These are phyloP conservation scores for Metopolophium dirhodum DNA, from an alignment of 1,140 invertebrate species.

Conservation along the genomic window DNA sequence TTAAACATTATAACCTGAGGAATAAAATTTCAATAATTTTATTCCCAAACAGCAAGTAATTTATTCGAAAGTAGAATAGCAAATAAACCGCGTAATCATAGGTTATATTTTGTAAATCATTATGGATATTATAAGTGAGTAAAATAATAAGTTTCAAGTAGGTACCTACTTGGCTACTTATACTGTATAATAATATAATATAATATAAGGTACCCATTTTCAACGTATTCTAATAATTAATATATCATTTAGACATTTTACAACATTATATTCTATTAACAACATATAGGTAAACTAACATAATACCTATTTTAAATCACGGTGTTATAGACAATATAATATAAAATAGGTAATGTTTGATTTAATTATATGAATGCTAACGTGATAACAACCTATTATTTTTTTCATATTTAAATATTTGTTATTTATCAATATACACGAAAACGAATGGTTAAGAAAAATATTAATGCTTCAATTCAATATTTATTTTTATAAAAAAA, in stretches of 20 bases:
- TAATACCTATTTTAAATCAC: no score
- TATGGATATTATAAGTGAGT: no score
- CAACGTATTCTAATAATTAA: not conserved
- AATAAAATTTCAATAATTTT: not conserved
- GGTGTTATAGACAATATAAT: no score
- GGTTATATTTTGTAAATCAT: not conserved
- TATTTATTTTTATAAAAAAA: not conserved
- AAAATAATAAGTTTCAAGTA: no score
- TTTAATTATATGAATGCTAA: not conserved
- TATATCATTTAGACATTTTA: not conserved
- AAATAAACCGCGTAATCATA: not conserved
- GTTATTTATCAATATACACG: not conserved
- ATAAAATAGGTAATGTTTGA: not conserved
- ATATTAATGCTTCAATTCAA: not conserved
- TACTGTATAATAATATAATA: no score
- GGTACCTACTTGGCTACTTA: no score
- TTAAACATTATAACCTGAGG: not conserved
- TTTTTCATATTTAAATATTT: not conserved
- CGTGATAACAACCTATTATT: no score
- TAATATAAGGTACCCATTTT: no score
- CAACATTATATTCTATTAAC: not conserved
- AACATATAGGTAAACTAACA: not conserved
- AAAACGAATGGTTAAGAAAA: not conserved
- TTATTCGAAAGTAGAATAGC: not conserved
- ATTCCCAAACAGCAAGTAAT: not conserved